Evolutionary conservation across 2,113 vertebrate species (phyloP).

Genomic region (Lathamus discolor): DNA sequence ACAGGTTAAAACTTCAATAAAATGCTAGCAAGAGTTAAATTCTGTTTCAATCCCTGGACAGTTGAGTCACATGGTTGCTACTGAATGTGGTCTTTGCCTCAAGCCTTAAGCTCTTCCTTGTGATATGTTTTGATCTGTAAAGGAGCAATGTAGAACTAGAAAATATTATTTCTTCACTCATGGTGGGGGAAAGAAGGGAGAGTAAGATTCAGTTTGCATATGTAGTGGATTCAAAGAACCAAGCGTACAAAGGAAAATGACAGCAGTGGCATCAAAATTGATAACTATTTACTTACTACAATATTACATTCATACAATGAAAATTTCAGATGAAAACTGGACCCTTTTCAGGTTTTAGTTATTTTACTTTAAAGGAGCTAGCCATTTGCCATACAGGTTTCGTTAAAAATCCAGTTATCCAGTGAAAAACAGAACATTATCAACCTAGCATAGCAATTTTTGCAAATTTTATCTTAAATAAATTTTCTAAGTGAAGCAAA

Average conservation of each 20-base stretch:
- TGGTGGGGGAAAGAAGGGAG: neutral
- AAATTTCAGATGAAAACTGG: neutral
- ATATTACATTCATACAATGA: neutral
- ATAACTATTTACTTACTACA: neutral
- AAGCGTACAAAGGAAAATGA: neutral
- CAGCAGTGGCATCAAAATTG: neutral
- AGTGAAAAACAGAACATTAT: neutral
- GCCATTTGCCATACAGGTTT: neutral
- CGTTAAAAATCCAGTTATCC: neutral
- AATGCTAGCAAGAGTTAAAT: neutral
- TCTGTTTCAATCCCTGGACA: neutral
- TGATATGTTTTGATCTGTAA: neutral
- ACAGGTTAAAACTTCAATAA: neutral
- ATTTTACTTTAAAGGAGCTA: neutral
- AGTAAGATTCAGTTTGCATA: neutral
- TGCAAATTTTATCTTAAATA: neutral
- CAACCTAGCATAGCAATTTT: neutral
- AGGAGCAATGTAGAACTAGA: neutral
- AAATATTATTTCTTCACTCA: neutral
- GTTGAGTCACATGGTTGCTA: neutral
- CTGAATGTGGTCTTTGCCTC: neutral
- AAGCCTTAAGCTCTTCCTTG: neutral
- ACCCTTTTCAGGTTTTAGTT: neutral
- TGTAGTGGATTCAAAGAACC: neutral
- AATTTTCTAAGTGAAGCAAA: neutral